Base-by-base conservation (phyloP, 2,888 invertebrate species). In the Tipula helvola region DNA sequence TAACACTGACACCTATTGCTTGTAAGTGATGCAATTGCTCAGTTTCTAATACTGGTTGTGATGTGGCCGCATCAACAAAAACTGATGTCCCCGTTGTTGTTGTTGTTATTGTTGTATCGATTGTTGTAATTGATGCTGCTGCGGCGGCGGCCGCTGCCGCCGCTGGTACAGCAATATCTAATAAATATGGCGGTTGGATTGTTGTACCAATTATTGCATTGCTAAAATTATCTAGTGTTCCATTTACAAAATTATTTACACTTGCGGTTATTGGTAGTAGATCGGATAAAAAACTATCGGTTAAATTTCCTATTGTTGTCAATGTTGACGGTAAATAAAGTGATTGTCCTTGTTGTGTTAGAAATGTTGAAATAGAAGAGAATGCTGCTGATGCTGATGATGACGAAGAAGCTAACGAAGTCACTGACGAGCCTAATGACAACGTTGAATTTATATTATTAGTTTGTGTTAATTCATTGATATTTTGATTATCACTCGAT, bases 1-100 rank as follows among this genome's bases (percentile, higher is more conserved):
- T 92, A 88, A 95, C 92, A 87, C 95, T 94, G 88, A 97, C 94
- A 88, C 96, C 90, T 88, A 97, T 94, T 87, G 96, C 92, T 85
- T 93, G 91, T 86, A 91, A 86, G 1, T 91, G 90, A 0, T 91
- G 88, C 47, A 88, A 87, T 16, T 87, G 83, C 44, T 88, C 83
- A 18, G 86, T 41, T 41, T 85, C 87, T n/a, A 85, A 8, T 18
- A 86, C 39, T 83, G 85, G 41, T 83, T 83, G 44, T 36, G 86
- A 52, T 85, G 86, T 52, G 16, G 87, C 86, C 86, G 87, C 71
- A 10, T 87, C 84, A 3, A 85, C 85, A 71, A 52, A 13, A 39
- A 47, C 1, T 86, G 41, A 85, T 36, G 87, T 86, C 85, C 36
- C 86, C 36, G 85, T 47, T 86, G 86, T 83, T 47, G 71, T 52